phyloP scores from a whole-genome alignment of 1,140 invertebrate genomes.

The Drosophila parabipectinata region DNA sequence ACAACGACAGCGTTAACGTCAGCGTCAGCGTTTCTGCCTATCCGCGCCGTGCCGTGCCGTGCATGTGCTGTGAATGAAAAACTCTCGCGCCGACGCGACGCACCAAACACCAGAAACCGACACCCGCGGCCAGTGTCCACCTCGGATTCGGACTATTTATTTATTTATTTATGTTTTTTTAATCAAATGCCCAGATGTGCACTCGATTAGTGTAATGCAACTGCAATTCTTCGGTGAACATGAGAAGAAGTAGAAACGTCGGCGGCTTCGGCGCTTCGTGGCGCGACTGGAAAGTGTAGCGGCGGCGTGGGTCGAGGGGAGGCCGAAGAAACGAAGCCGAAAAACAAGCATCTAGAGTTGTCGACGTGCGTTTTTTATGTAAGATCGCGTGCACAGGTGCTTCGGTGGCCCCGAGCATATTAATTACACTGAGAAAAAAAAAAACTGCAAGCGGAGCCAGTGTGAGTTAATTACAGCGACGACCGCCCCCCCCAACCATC shows the following conservation, averaged over 20 bases:
- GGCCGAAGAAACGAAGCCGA: constrained; percentile 46
- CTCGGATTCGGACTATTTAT: not conserved
- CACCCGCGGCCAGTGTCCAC: too few species aligned
- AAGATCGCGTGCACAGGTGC: constrained; percentile 63
- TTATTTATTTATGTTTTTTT: constrained; percentile 8
- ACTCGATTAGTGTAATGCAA: constrained; percentile 6
- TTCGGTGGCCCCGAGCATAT: constrained; percentile 27
- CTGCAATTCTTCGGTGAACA: constrained; percentile 1
- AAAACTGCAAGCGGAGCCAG: constrained; percentile 12
- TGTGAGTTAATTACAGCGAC: constrained; percentile 66
- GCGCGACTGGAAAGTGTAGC: constrained; percentile 47
- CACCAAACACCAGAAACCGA: not conserved
- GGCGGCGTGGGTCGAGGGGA: constrained; percentile 13
- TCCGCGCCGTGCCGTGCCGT: constrained; percentile 1
- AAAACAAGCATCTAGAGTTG: constrained; percentile 9
- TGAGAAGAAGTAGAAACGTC: constrained; percentile 10
- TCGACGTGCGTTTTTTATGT: constrained; percentile 25
- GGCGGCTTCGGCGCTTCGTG: constrained; percentile 16
- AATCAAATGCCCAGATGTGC: not conserved
- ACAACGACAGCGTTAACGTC: too few species aligned
- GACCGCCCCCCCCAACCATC: constrained; percentile 54
- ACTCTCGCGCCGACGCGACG: constrained; percentile 42
- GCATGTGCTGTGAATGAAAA: constrained; percentile 13
- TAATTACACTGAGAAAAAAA: constrained; percentile 20
- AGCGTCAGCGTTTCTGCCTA: not conserved